Evolutionary conservation across 1,140 invertebrate genomes (phyloP).

Genomic region (Sycophaga agraensis): DNA sequence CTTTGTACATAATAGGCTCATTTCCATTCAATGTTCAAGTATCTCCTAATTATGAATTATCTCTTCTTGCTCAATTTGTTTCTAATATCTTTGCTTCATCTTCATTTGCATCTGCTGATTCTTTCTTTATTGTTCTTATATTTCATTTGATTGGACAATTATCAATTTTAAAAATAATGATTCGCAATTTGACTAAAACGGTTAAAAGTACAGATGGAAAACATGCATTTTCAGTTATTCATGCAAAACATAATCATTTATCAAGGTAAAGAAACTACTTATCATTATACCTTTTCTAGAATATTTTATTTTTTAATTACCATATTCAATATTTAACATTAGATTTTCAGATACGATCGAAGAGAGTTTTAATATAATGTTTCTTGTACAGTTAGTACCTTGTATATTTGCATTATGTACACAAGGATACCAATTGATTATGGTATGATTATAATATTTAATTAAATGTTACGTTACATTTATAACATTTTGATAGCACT

Average conservation of each 20-base stretch:
- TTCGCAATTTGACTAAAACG: conserved; percentile 27
- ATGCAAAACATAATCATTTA: not conserved
- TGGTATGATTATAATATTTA: not conserved
- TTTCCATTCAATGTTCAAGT: conserved; percentile 55
- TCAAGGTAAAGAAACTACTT: conserved; percentile 18
- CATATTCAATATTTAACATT: no score
- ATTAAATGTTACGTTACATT: not conserved
- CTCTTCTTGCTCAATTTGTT: conserved; percentile 50
- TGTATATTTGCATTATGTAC: conserved; percentile 25
- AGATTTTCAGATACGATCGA: conserved; percentile 23
- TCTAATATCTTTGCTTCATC: conserved; percentile 44
- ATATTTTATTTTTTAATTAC: no score
- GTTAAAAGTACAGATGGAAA: conserved; percentile 3
- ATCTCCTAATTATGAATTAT: conserved; percentile 55
- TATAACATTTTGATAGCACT: no score
- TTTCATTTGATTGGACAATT: conserved; percentile 55
- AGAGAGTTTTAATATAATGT: conserved; percentile 22
- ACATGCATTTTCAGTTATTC: not conserved
- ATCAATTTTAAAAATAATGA: conserved; percentile 40
- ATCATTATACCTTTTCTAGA: no score
- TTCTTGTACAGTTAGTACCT: conserved; percentile 23
- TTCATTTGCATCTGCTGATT: conserved; percentile 53
- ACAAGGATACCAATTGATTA: conserved; percentile 17
- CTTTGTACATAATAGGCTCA: conserved; percentile 19
- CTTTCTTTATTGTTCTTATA: conserved; percentile 49